Evolutionary conservation across 2,113 vertebrate species (phyloP).

Genomic region (Corythornis madagascariensis): DNA sequence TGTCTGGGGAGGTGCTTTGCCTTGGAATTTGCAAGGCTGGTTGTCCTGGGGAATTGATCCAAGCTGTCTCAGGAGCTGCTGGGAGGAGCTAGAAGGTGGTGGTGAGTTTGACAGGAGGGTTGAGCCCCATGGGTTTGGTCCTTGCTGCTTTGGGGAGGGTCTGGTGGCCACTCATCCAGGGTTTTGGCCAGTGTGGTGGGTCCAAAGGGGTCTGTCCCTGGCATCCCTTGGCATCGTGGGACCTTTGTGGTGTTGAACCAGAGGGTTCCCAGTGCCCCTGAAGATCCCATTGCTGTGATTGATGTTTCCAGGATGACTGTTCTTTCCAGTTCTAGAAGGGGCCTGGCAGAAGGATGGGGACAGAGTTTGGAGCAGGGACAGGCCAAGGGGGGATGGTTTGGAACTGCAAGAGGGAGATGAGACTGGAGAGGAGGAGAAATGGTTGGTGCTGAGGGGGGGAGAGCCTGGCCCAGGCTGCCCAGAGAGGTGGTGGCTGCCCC

Average conservation of each 20-base stretch:
- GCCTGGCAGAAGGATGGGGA: too few relatives aligned
- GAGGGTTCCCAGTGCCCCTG: too few relatives aligned
- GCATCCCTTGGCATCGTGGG: background rate
- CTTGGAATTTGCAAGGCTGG: background rate
- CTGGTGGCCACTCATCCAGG: fast-evolving
- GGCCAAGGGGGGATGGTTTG: too few relatives aligned
- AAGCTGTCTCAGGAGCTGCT: background rate
- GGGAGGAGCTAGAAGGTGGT: background rate
- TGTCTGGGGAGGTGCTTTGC: slow-evolving; percentile 4
- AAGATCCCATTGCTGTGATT: background rate
- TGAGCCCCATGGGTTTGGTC: fast-evolving
- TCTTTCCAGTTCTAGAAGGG: background rate
- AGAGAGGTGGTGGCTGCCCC: too few relatives aligned
- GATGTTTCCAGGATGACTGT: background rate
- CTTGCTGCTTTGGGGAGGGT: background rate
- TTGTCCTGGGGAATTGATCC: background rate
- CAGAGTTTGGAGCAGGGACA: too few relatives aligned
- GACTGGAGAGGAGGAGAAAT: too few relatives aligned
- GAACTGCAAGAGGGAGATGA: too few relatives aligned
- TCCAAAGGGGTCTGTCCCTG: background rate
- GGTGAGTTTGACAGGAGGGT: background rate
- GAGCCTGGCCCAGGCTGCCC: too few relatives aligned
- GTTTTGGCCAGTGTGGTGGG: background rate
- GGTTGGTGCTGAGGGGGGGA: too few relatives aligned
- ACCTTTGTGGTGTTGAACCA: background rate